These are phyloP conservation scores for Gallinago nigripennis DNA, from an alignment of 2,797 vertebrate species.

Conservation along the genomic window DNA sequence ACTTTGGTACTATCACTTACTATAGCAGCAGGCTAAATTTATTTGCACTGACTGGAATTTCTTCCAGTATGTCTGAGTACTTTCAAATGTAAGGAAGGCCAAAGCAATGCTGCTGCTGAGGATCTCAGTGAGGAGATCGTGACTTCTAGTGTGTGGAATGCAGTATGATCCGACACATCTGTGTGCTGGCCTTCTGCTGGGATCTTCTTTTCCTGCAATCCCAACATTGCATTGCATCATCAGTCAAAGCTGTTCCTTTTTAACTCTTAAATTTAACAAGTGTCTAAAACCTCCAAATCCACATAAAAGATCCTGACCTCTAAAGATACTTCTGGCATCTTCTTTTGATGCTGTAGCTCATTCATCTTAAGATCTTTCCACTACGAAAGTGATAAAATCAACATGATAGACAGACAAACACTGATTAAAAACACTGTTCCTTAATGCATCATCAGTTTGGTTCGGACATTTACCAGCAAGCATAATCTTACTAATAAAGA, in stretches of 20 bases:
- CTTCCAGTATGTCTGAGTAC: neutral
- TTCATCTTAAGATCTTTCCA: neutral
- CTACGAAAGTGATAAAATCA: slow-evolving; percentile 2
- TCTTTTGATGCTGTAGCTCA: slow-evolving; percentile 25
- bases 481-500: neutral
- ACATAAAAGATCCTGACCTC: slow-evolving; percentile 30
- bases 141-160: slow-evolving; percentile 51
- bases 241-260: slow-evolving; percentile 40
- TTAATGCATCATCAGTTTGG: neutral
- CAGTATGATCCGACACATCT: slow-evolving; percentile 48
- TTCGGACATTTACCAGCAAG: slow-evolving; percentile 9
- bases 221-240: slow-evolving; percentile 38
- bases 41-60: neutral
- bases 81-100: slow-evolving; percentile 35
- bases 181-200: slow-evolving; percentile 28
- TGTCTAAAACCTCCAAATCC: slow-evolving; percentile 38
- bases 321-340: slow-evolving; percentile 17
- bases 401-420: neutral
- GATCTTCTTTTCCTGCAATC: slow-evolving; percentile 47
- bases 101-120: neutral
- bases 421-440: slow-evolving; percentile 28
- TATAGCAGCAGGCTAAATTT: neutral
- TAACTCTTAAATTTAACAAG: slow-evolving; percentile 44
- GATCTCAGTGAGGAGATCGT: neutral
- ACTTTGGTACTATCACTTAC: neutral